Evolutionary conservation across 2,113 vertebrate genomes (phyloP).

Genomic region (Australoheros scitulus): DNA sequence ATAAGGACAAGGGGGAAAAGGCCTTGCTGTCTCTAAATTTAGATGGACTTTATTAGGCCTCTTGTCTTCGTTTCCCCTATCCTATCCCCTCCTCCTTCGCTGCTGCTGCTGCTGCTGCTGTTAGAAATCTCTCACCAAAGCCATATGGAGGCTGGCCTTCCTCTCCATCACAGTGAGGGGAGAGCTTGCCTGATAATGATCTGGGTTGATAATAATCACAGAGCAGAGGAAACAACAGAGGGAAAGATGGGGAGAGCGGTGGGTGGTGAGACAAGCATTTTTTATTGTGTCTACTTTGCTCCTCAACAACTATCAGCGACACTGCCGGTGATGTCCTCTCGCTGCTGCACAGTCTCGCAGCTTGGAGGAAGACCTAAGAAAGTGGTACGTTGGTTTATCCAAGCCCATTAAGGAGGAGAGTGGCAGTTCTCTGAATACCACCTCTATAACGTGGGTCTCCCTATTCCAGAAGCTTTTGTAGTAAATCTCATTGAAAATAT

Average conservation of each 20-base stretch:
- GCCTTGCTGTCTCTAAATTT: conserved; percentile 77
- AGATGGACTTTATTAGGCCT: conserved; percentile 78
- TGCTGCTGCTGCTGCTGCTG: conserved; percentile 56
- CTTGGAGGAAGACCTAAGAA: neutral
- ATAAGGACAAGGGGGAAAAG: conserved; percentile 80
- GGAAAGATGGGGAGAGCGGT: conserved; percentile 44
- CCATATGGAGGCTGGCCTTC: conserved; percentile 65
- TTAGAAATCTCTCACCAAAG: conserved; percentile 68
- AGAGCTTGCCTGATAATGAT: conserved; percentile 70
- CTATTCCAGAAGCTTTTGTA: neutral
- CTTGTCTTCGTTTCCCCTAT: conserved; percentile 61
- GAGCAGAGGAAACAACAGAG: conserved; percentile 52
- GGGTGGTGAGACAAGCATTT: conserved; percentile 55
- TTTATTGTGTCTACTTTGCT: conserved; percentile 26
- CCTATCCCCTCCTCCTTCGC: conserved; percentile 33
- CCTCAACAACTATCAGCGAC: conserved; percentile 1
- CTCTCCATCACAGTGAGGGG: conserved; percentile 52
- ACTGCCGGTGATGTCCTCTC: conserved; percentile 18
- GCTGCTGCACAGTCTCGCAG: neutral
- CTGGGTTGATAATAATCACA: conserved; percentile 67
- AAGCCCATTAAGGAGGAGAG: neutral
- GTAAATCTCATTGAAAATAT: conserved; percentile 2
- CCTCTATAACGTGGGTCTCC: neutral
- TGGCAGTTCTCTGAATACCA: neutral
- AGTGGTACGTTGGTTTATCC: neutral